Evolutionary conservation across 2,888 invertebrate genomes (phyloP).

Genomic region (Phyllotreta cruciferae): DNA sequence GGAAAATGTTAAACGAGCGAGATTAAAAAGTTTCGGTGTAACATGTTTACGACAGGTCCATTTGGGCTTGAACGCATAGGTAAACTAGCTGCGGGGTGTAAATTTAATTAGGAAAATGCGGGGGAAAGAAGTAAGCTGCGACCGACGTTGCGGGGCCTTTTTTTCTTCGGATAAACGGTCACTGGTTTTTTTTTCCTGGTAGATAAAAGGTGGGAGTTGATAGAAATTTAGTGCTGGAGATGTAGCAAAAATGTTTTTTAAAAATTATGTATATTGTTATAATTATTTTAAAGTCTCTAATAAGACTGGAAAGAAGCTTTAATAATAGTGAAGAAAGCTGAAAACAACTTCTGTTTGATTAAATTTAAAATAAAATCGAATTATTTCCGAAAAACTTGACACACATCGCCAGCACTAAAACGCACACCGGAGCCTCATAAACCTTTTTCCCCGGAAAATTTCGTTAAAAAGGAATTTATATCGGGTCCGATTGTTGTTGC

Average conservation of each 20-base stretch:
- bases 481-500: slow-evolving; percentile 19
- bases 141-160: too few species aligned
- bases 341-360: too few species aligned
- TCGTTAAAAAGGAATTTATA: slow-evolving; percentile 20
- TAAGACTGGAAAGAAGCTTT: too few species aligned
- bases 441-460: slow-evolving; percentile 5
- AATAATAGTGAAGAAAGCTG: too few species aligned
- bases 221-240: too few species aligned
- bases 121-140: not conserved
- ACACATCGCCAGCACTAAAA: not conserved
- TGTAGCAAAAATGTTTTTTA: too few species aligned
- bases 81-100: slow-evolving; percentile 15
- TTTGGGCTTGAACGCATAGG: slow-evolving; percentile 12
- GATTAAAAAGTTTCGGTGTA: not conserved
- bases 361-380: too few species aligned
- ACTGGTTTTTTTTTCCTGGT: not conserved
- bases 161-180: too few species aligned
- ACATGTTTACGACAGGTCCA: slow-evolving; percentile 16
- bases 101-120: slow-evolving; percentile 20
- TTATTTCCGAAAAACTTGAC: not conserved
- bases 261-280: too few species aligned
- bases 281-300: too few species aligned
- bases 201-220: not conserved
- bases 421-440: not conserved
- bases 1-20: too few species aligned